A percentile compares a stretch with the other conserved stretches of the same genome.
Conservation (phyloP, 1,140 invertebrate genomes). For the Coptotermes formosanus region DNA sequence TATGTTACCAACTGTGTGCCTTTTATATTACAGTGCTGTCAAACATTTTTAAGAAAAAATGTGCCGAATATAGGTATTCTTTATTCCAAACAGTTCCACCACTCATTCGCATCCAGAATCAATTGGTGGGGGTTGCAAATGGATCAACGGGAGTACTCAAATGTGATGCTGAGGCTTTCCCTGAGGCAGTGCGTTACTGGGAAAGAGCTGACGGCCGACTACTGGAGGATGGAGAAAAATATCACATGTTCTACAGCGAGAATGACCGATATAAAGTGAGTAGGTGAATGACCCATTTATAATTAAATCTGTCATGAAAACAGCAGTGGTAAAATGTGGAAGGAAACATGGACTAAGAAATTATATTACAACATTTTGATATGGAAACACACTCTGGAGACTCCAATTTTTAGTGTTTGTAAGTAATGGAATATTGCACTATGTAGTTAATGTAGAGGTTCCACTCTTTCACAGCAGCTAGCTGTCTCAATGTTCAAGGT, state of each 20-base stretch:
- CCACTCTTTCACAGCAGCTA: too few relatives aligned
- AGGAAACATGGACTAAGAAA: too few relatives aligned
- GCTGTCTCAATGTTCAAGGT: too few relatives aligned
- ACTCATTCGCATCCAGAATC: conserved; percentile 73
- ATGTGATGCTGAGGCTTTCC: conserved; percentile 79
- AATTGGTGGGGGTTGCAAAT: conserved; percentile 68
- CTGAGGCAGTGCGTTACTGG: conserved; percentile 84
- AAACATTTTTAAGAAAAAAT: background rate
- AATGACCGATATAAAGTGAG: conserved; percentile 56
- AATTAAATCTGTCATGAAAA: too few relatives aligned
- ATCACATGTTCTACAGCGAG: conserved; percentile 61
- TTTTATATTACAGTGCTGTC: too few relatives aligned
- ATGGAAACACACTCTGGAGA: too few relatives aligned
- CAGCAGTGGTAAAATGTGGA: too few relatives aligned
- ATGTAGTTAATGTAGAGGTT: too few relatives aligned
- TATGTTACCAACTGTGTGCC: too few relatives aligned
- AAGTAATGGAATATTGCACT: too few relatives aligned
- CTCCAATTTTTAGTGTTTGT: too few relatives aligned
- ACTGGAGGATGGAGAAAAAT: conserved; percentile 59
- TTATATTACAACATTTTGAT: too few relatives aligned
- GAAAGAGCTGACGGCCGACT: conserved; percentile 74
- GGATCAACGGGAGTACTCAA: conserved; percentile 57
- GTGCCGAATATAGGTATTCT: background rate
- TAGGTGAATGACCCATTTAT: background rate
- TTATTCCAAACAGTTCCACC: conserved; percentile 65